A percentile compares a stretch with the other conserved stretches of the same genome.
Conservation (phyloP, 1,140 invertebrate genomes). For the Macrotrachela quadricornifera region DNA sequence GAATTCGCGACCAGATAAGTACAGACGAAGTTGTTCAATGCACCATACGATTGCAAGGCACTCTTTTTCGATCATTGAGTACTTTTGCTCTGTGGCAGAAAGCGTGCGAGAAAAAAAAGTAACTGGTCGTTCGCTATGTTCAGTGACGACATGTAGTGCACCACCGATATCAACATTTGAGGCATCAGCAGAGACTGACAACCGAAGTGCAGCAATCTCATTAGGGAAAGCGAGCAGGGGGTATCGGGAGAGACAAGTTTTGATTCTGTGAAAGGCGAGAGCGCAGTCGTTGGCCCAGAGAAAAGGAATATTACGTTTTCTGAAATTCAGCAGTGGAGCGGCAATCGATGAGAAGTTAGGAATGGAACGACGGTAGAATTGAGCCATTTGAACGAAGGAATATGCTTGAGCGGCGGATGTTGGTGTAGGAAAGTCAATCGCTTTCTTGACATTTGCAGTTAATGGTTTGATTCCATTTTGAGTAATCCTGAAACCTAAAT, state of each 20-base stretch:
- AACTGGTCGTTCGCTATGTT: constrained; percentile 9
- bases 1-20: constrained; percentile 13
- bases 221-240: constrained; percentile 11
- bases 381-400: constrained; percentile 17
- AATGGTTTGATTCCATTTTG: constrained; percentile 13
- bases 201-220: constrained; percentile 5
- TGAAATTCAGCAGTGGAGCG: constrained; percentile 11
- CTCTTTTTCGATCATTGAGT: constrained; percentile 14
- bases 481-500: constrained; percentile 15
- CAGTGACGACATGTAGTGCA: constrained; percentile 12
- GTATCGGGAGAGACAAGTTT: constrained; percentile 6
- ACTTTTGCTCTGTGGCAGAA: constrained; percentile 11
- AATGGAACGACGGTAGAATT: constrained; percentile 17
- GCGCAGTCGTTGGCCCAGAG: neutral
- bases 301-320: constrained; percentile 1
- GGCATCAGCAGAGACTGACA: constrained; percentile 12
- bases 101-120: constrained; percentile 2
- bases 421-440: constrained; percentile 17
- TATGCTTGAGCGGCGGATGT: constrained; percentile 13
- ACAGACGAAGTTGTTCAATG: constrained; percentile 12
- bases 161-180: constrained; percentile 9
- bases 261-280: constrained; percentile 11
- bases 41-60: constrained; percentile 14
- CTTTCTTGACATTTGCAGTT: constrained; percentile 14
- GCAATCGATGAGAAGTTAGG: constrained; percentile 13